Evolutionary conservation across 2,888 invertebrate genomes (phyloP).

Genomic region (Lamellibrachia columna): DNA sequence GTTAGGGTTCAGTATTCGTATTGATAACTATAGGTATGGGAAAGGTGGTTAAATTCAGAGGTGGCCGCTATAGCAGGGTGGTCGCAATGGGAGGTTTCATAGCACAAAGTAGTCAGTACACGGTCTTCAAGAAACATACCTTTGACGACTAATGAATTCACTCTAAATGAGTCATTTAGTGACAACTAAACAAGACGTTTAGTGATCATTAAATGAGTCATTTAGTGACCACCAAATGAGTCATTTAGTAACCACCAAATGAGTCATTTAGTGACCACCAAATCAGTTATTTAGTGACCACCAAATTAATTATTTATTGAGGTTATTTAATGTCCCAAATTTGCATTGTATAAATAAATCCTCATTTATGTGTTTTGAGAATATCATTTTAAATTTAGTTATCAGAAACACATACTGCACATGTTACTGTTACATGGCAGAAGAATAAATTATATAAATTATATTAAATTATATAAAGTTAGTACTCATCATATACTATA

Average conservation of each 20-base stretch:
- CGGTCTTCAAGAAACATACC: neutral
- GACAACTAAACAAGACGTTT: neutral
- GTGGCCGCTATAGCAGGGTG: neutral
- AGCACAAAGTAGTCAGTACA: neutral
- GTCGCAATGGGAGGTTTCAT: neutral
- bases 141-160: neutral
- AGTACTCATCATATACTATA: neutral
- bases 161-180: no score
- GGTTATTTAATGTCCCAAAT: neutral
- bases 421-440: no score
- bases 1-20: neutral
- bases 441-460: no score
- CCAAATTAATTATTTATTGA: neutral
- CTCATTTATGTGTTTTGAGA: neutral
- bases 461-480: neutral
- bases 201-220: neutral
- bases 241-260: neutral
- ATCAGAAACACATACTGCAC: no score
- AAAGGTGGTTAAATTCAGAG: neutral
- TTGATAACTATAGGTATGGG: neutral
- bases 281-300: neutral
- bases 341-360: neutral
- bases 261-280: neutral
- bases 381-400: neutral
- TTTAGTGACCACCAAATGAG: neutral